Base-by-base conservation (phyloP, 2,797 vertebrate genomes). In the Antrozous pallidus region DNA sequence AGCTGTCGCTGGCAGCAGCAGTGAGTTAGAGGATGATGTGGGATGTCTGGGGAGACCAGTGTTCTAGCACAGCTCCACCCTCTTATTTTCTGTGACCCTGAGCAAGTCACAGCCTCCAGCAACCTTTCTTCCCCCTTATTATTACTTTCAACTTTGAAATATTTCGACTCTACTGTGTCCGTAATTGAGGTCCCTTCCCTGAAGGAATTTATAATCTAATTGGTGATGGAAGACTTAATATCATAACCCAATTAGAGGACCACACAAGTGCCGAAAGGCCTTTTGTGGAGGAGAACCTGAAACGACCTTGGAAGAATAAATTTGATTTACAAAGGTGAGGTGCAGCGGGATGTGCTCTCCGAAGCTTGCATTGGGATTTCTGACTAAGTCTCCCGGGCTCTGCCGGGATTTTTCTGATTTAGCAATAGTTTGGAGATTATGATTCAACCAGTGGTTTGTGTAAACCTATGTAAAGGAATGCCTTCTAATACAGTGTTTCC, bases 141-240 rank as follows among this genome's bases (percentile, higher is more conserved):
- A 38, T 33, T 54, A 26, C 33, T 75, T 92, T 40, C 31, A 24
- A 28, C 70, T 92, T 5, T 88, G 78, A 94, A 96, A 80, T 77
- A 71, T 14, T 14, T 4, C 7, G 40, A 85, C 58, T 79, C 74
- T n/a, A 13, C 20, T 13, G 33, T 63, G 24, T 26, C 71, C 38
- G 24, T 65, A 81, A 88, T n/a, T 90, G 82, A 82, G 20, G 56
- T 71, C 20, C 88, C 47, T 73, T 95, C 40, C 87, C 78, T 67
- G 20, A 40, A 78, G 69, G 49, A 87, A 86, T 69, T 75, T 90
- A 56, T 82, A 83, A 95, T 67, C 63, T 51, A 28, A 51, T 26
- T 70, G 81, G 77, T 56, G 94, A 67, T 26, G 38, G 8, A 49
- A 85, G 67, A 42, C n/a, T 12, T 49, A 47, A 47, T 77, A 24